Evolutionary conservation across 2,888 invertebrate species (phyloP).

Genomic region (Dryocosmus kuriphilus): DNA sequence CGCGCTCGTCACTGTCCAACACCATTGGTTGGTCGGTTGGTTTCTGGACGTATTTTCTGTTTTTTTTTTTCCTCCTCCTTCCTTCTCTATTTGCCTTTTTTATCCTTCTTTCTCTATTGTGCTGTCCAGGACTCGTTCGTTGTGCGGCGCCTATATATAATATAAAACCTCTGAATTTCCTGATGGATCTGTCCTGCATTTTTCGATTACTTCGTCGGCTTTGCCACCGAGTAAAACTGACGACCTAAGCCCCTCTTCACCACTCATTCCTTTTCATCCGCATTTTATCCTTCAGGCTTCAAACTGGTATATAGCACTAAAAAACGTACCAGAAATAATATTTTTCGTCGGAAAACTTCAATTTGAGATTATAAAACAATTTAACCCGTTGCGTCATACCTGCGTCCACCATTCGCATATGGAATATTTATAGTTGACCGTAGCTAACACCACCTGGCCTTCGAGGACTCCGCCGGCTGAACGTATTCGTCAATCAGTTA

Average conservation of each 20-base stretch:
- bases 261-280: conserved; percentile 45
- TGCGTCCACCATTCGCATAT: too few species aligned
- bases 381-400: too few species aligned
- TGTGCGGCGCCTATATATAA: conserved; percentile 49
- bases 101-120: conserved; percentile 30
- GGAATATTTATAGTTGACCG: too few species aligned
- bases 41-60: conserved; percentile 49
- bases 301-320: background rate
- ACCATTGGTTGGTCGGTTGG: conserved; percentile 58
- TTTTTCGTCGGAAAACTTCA: background rate
- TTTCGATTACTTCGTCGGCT: conserved; percentile 53
- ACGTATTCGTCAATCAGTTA: too few species aligned
- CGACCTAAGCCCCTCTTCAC: conserved; percentile 41
- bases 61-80: conserved; percentile 34
- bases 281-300: background rate
- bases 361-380: background rate
- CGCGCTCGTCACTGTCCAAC: conserved; percentile 73
- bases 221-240: conserved; percentile 21
- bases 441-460: too few species aligned
- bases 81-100: conserved; percentile 48
- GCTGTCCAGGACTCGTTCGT: conserved; percentile 14
- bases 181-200: conserved; percentile 56
- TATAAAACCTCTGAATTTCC: conserved; percentile 57
- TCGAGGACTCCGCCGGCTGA: too few species aligned
- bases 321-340: background rate